Evolutionary conservation across 2,888 invertebrate species (phyloP), one percentile per base, ranked within the genome.

Genomic region (Ornithoptera priamus): DNA sequence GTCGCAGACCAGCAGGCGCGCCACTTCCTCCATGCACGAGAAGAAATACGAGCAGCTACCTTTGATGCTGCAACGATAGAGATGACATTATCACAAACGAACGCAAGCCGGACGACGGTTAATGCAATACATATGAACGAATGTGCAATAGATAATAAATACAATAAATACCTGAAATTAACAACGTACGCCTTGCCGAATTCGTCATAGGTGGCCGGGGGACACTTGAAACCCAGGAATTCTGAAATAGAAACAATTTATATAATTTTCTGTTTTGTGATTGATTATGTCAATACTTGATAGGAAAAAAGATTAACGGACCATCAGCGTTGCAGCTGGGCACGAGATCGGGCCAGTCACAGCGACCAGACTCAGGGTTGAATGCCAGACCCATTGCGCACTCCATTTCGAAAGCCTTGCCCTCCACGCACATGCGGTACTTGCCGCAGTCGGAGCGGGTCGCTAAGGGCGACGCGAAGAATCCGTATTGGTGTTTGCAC

Each of bases 261-360:
- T 22, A 57, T 36, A 56, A 58, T 42, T 30, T 30, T 20, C 15
- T 42, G 10, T 6, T 15, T n/a, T 15, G 7, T 17, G 20, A 1
- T 4, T 64, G 4, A 20, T 65, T 17, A 36, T 56, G 22, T 20
- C 12, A 62, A 15, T 24, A 20, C 15, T 15, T 67, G 65, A 30
- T 24, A 36, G 5, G n/a, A 24, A 24, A 57, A 3, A 42, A 59
- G 18, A 46, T 46, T 46, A 50, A 70, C 73, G 20, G 76, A 87
- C 90, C 95, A 94, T 81, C 79, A 73, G 76, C 74, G 36, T 97
- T 94, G 81, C 97, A 97, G 63, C 94, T 93, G 1, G 94, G 81
- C 0, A 97, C 96, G 78, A 94, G 93, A 83, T 97, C 97, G 4
- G 97, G 96, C 97, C 97, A 97, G 78, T 97, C 96, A 80, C 97